Evolutionary conservation across 2,888 invertebrate species (phyloP).

Genomic region (Pecten maximus): DNA sequence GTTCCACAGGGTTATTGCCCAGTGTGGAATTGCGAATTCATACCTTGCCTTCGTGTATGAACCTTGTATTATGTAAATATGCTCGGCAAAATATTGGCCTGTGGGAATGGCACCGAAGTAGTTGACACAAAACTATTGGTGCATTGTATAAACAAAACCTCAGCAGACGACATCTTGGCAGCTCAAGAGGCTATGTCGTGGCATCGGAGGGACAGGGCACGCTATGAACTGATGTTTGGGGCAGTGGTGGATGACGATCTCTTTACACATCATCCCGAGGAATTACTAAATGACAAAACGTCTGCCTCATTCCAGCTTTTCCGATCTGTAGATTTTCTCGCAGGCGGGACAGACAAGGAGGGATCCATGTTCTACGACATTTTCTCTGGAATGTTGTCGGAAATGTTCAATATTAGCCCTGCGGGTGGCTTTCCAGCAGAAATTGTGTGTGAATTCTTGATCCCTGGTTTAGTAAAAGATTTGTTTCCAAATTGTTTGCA

Average conservation of each 20-base stretch:
- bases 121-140: neutral
- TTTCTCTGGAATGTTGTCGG: neutral
- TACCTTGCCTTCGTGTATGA: conserved; percentile 11
- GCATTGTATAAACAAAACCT: conserved; percentile 9
- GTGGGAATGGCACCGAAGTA: neutral
- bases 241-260: conserved; percentile 51
- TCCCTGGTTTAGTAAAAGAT: neutral
- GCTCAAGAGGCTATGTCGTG: neutral
- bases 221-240: neutral
- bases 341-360: conserved; percentile 44
- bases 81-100: neutral
- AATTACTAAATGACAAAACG: conserved; percentile 30
- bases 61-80: neutral
- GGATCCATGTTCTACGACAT: conserved; percentile 41
- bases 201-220: neutral
- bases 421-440: conserved; percentile 40
- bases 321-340: conserved; percentile 46
- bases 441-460: conserved; percentile 37
- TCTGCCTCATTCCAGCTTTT: conserved; percentile 36
- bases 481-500: neutral
- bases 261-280: conserved; percentile 35
- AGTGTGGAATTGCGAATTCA: conserved; percentile 51
- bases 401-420: conserved; percentile 44
- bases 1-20: conserved; percentile 51
- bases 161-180: neutral